Evolutionary conservation across 2,888 invertebrate genomes (phyloP).

Genomic region (Zeuzera pyrina): DNA sequence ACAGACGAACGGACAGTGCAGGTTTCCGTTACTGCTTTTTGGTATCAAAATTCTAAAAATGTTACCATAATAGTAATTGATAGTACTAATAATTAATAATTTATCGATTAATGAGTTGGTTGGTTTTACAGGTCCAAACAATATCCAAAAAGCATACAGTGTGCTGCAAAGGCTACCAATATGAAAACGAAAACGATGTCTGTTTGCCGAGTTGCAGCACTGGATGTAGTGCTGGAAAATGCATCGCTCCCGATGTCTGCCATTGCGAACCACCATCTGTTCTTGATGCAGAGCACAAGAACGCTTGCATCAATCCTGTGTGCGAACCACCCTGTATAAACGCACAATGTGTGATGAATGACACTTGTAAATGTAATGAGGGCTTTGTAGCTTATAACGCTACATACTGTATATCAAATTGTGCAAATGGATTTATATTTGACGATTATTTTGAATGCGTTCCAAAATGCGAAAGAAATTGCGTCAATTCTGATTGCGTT

Average conservation of each 20-base stretch:
- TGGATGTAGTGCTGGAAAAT: constrained; percentile 57
- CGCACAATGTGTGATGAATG: constrained; percentile 36
- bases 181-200: constrained; percentile 31
- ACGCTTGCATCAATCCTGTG: constrained; percentile 35
- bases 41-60: background rate
- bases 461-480: constrained; percentile 17
- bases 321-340: constrained; percentile 45
- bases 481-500: constrained; percentile 14
- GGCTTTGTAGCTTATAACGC: constrained; percentile 32
- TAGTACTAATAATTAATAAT: background rate
- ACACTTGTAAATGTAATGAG: constrained; percentile 40
- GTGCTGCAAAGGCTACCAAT: constrained; percentile 58
- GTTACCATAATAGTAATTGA: background rate
- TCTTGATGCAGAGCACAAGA: constrained; percentile 34
- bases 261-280: constrained; percentile 37
- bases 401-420: constrained; percentile 35
- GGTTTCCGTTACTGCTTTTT: background rate
- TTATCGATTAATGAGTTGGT: constrained; percentile 1
- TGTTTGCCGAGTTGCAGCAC: constrained; percentile 66
- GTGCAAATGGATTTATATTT: constrained; percentile 26
- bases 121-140: constrained; percentile 34
- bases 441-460: constrained; percentile 21
- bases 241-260: constrained; percentile 47
- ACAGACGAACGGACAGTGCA: too few relatives aligned
- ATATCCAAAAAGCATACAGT: constrained; percentile 32